phyloP scores from a whole-genome alignment of 2,113 vertebrate species.

The Amphiprion percula region DNA sequence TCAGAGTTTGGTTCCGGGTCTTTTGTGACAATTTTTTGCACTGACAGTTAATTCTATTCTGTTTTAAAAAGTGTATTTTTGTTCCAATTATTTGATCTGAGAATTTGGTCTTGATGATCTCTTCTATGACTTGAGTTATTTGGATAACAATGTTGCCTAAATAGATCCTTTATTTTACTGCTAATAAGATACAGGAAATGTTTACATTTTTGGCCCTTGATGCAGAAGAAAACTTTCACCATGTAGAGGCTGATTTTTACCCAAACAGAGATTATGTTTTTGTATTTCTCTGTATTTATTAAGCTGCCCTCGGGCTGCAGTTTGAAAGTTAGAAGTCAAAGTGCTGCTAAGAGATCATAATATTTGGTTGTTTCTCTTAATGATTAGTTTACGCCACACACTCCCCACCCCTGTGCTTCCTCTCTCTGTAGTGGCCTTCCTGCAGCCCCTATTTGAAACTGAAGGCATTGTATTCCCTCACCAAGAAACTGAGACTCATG shows the following conservation, averaged over 20 bases:
- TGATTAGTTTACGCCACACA: conserved; percentile 78
- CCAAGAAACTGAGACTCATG: conserved; percentile 84
- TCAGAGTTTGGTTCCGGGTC: conserved; percentile 30
- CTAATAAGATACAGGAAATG: background rate
- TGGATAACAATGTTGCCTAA: background rate
- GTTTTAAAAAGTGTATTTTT: conserved; percentile 20
- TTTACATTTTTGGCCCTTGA: conserved; percentile 12
- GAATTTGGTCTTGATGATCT: conserved; percentile 26
- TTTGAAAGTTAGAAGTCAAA: conserved; percentile 41
- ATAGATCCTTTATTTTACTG: background rate
- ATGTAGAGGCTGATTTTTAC: background rate
- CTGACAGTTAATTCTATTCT: conserved; percentile 35
- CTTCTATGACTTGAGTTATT: conserved; percentile 8
- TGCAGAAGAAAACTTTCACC: conserved; percentile 13
- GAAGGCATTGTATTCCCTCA: conserved; percentile 85
- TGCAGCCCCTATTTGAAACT: conserved; percentile 85
- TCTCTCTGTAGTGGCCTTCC: conserved; percentile 85
- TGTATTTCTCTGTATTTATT: conserved; percentile 5
- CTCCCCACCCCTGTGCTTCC: conserved; percentile 81
- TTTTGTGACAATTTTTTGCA: conserved; percentile 6
- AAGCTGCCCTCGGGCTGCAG: conserved; percentile 31
- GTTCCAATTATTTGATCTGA: background rate
- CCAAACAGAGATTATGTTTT: conserved; percentile 17
- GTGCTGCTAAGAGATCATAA: conserved; percentile 66
- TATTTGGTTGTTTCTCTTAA: conserved; percentile 73